Base-by-base conservation (phyloP, 2,113 vertebrate species). In the Leuciscus idus region DNA sequence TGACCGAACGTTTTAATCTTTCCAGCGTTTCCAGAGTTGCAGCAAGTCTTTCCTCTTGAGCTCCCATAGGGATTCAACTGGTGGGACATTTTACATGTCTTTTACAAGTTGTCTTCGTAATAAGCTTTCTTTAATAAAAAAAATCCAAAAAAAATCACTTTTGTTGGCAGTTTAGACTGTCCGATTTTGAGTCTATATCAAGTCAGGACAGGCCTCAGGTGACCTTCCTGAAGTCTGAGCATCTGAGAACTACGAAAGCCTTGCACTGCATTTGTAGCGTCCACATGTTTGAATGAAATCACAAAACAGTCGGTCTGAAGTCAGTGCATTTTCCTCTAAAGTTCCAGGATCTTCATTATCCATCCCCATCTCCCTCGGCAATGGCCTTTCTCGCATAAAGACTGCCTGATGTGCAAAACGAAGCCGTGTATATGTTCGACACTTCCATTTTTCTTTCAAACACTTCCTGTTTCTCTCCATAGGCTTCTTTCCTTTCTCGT, bases 341-440 rank as follows among this genome's bases (percentile, higher is more conserved):
- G 48, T 72, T 61, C 21, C 5, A 23, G 19, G 36, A 36, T 62
- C 61, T 75, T 82, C 79, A 86, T 86, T 57, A 70, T 66, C 84
- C 21, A 11, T 23, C 70, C 19, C 11, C 39, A 21, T 80, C 48
- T 86, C 68, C 23, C n/a, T 46, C 86, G 36, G 66, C 76, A 74
- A 77, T 73, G 30, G 82, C 78, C 75, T 72, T 83, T 68, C 57
- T 48, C 19, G 19, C 50, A 19, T 81, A 73, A 85, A 33, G 64
- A 84, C 84, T 86, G 57, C 43, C 73, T 59, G 48, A 92, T 96
- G 97, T 97, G 97, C 96, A 97, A 96, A 97, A 93, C 46, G 93
- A 94, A 89, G 93, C 93, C 89, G 89, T 90, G 61, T 89, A 23
- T 21, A 57, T 23, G 55, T 57, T 23, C 55, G 19, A 57, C 55